These are phyloP conservation scores for Loxodonta africana DNA, from an alignment of 2,113 vertebrate species.

Conservation along the genomic window DNA sequence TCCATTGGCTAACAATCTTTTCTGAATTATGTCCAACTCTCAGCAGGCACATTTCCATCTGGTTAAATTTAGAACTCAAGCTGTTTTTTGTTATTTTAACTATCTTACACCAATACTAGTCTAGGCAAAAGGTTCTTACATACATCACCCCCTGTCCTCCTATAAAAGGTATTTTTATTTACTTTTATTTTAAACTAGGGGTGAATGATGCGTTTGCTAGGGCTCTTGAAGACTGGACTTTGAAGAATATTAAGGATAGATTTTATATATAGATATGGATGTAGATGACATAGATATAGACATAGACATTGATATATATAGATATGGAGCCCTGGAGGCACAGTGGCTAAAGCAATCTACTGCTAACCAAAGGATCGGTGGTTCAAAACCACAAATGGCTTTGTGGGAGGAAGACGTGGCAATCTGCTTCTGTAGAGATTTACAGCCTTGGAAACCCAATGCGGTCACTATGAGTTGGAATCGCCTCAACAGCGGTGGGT, in stretches of 20 bases:
- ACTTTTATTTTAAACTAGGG: conserved; percentile 7
- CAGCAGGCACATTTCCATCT: conserved; percentile 91
- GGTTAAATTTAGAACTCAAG: conserved; percentile 92
- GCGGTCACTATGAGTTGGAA: too few relatives aligned
- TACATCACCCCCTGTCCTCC: not conserved
- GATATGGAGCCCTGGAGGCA: too few relatives aligned
- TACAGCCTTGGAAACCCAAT: too few relatives aligned
- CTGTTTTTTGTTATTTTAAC: conserved; percentile 82
- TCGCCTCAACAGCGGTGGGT: too few relatives aligned
- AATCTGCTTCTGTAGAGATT: too few relatives aligned
- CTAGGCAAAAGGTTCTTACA: conserved; percentile 78
- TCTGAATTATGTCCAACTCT: conserved; percentile 88
- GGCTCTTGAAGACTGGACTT: not conserved
- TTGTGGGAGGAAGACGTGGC: too few relatives aligned
- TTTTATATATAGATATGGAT: not conserved
- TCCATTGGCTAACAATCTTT: conserved; percentile 89
- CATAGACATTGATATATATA: too few relatives aligned
- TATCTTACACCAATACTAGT: conserved; percentile 83
- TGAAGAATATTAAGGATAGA: conserved; percentile 1
- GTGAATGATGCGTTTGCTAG: not conserved
- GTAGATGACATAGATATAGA: too few relatives aligned
- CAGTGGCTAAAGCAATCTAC: too few relatives aligned
- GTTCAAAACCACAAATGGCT: too few relatives aligned
- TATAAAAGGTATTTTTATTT: conserved; percentile 41
- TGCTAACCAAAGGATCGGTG: too few relatives aligned